These are phyloP conservation scores for Pelecanus crispus DNA, from an alignment of 2,113 vertebrate species.

Conservation along the genomic window DNA sequence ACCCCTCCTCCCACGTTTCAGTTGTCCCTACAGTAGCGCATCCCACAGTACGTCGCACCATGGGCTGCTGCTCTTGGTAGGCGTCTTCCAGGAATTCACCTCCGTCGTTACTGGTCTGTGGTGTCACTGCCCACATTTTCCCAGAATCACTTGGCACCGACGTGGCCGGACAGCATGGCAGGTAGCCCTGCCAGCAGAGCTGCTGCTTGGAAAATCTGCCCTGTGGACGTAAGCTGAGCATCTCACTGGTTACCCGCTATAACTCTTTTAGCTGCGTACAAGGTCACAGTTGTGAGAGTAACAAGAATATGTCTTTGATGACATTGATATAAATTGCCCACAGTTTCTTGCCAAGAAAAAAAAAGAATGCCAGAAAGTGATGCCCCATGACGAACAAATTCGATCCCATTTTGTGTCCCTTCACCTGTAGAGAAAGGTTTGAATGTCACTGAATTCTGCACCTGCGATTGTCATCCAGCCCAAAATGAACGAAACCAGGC, in stretches of 20 bases:
- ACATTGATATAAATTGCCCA: constrained; percentile 9
- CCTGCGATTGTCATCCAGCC: background rate
- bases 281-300: constrained; percentile 30
- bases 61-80: background rate
- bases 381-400: constrained; percentile 25
- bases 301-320: background rate
- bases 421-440: constrained; percentile 21
- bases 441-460: background rate
- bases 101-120: background rate
- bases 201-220: constrained; percentile 29
- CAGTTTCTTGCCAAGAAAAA: background rate
- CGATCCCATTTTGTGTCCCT: background rate
- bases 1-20: background rate
- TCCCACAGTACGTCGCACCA: background rate
- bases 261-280: constrained; percentile 1
- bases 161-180: background rate
- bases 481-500: background rate
- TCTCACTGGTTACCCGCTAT: background rate
- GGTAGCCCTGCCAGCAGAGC: background rate
- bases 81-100: constrained; percentile 10
- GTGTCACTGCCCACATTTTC: background rate
- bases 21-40: background rate
- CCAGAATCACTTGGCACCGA: constrained; percentile 18
- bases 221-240: background rate
- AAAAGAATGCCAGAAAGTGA: background rate